Evolutionary conservation across 2,113 vertebrate species (phyloP).

Genomic region (Australoheros scitulus): DNA sequence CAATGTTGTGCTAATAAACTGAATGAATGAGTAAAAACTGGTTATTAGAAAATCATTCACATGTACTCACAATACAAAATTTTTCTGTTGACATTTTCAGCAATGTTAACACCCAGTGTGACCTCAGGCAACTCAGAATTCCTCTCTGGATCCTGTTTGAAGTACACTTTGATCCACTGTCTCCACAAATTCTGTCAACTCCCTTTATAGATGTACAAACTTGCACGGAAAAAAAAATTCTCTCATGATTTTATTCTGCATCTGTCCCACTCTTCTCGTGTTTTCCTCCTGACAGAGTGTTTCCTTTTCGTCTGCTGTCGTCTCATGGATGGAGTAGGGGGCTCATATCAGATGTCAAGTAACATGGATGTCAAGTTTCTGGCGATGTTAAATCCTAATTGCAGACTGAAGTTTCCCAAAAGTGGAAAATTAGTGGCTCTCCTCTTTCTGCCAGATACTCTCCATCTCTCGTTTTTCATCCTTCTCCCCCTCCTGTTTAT

Average conservation of each 20-base stretch:
- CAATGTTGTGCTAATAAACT: not conserved
- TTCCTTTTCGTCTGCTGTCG: constrained; percentile 26
- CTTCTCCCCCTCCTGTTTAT: constrained; percentile 47
- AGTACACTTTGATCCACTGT: constrained; percentile 28
- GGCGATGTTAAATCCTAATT: constrained; percentile 50
- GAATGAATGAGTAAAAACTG: not conserved
- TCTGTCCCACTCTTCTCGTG: constrained; percentile 10
- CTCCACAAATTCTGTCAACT: constrained; percentile 2
- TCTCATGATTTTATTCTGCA: constrained; percentile 12
- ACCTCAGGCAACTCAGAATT: constrained; percentile 35
- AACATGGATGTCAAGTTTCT: constrained; percentile 54
- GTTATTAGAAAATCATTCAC: constrained; percentile 4
- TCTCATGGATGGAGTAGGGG: not conserved
- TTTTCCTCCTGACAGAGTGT: constrained; percentile 20
- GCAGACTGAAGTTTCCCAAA: constrained; percentile 47
- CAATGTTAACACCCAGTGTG: not conserved
- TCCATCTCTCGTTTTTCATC: constrained; percentile 35
- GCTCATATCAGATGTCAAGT: constrained; percentile 29
- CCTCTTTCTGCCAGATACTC: constrained; percentile 41
- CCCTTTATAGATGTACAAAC: constrained; percentile 20
- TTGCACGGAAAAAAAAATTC: not conserved
- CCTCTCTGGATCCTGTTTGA: constrained; percentile 13
- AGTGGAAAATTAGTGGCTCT: constrained; percentile 65
- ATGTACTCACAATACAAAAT: constrained; percentile 1
- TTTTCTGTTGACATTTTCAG: not conserved